Percentiles rank a stretch among this genome's conserved stretches.
These are phyloP conservation scores for Drosophila leontia DNA, from an alignment of 1,140 invertebrate species.

Conservation along the genomic window DNA sequence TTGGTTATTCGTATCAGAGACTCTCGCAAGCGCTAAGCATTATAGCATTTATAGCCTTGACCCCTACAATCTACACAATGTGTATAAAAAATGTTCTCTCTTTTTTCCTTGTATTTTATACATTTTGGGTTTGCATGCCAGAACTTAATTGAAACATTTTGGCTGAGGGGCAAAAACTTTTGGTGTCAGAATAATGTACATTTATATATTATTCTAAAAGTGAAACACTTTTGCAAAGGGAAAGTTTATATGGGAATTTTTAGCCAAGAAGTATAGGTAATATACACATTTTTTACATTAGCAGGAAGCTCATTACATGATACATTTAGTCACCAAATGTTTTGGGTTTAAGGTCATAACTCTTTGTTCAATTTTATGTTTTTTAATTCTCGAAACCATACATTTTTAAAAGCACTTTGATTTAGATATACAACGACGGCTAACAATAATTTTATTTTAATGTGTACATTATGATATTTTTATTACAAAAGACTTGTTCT, in stretches of 20 bases:
- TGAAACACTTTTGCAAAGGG: background rate
- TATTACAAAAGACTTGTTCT: background rate
- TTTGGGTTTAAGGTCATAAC: background rate
- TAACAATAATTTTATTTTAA: too few relatives aligned
- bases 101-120: constrained; percentile 8
- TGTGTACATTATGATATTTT: background rate
- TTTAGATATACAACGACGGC: background rate
- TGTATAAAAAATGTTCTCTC: constrained; percentile 30
- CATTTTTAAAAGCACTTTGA: background rate
- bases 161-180: constrained; percentile 1
- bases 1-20: constrained; percentile 33
- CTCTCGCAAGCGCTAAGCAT: constrained; percentile 17
- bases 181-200: background rate
- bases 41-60: constrained; percentile 45
- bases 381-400: background rate
- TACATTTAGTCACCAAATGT: background rate
- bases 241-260: background rate
- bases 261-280: background rate
- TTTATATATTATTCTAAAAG: background rate
- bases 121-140: constrained; percentile 23
- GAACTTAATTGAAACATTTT: constrained; percentile 36
- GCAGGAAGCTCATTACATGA: too few relatives aligned
- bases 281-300: background rate
- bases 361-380: too few relatives aligned
- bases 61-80: constrained; percentile 52